Percentiles rank a stretch among this genome's conserved stretches.
phyloP scores from a whole-genome alignment of 2,797 vertebrate genomes.

The Denticeps clupeoides region DNA sequence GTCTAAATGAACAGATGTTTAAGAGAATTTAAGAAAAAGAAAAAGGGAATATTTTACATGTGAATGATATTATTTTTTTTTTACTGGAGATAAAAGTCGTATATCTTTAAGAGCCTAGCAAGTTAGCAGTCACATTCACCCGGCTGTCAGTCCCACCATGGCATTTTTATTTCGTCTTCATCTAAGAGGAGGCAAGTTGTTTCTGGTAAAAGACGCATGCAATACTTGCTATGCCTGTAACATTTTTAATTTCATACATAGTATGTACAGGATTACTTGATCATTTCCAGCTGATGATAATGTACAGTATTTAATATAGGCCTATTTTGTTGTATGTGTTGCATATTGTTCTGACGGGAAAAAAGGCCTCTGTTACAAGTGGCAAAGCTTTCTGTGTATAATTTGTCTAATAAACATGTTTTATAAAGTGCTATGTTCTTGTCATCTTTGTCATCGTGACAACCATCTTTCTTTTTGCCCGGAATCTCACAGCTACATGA shows the following conservation, averaged over 20 bases:
- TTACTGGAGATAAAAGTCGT: conserved; percentile 72
- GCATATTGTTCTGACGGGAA: conserved; percentile 97
- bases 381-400: conserved; percentile 99
- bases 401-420: conserved; percentile 99
- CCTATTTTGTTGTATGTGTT: conserved; percentile 99
- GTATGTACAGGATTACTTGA: conserved; percentile 88
- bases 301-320: conserved; percentile 99
- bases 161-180: conserved; percentile 50
- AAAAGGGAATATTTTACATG: conserved; percentile 87
- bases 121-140: too few relatives aligned
- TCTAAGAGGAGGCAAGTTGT: conserved; percentile 75
- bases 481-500: too few relatives aligned
- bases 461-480: neutral
- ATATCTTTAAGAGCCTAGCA: conserved; percentile 80
- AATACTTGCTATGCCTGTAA: conserved; percentile 90
- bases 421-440: conserved; percentile 83
- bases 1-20: conserved; percentile 68
- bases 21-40: conserved; percentile 83
- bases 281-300: conserved; percentile 89
- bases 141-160: conserved; percentile 78
- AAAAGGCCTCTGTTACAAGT: conserved; percentile 99
- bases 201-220: conserved; percentile 78
- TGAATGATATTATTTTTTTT: conserved; percentile 97
- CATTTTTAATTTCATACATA: conserved; percentile 83
- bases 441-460: conserved; percentile 43